These are phyloP conservation scores for Pempheris klunzingeri DNA, from an alignment of 2,797 vertebrate species.

Conservation along the genomic window DNA sequence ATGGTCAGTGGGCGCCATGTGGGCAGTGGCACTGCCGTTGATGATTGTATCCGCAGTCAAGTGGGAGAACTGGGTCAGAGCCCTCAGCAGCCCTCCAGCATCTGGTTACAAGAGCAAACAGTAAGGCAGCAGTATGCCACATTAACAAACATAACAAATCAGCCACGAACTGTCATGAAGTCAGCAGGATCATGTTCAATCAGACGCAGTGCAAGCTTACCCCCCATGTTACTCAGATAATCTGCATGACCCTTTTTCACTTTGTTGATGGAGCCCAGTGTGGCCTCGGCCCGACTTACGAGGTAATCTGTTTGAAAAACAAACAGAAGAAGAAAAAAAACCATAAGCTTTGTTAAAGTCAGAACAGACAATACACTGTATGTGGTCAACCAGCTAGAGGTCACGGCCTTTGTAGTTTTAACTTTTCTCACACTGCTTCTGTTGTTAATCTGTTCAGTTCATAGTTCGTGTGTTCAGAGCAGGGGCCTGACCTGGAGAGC, in stretches of 20 bases:
- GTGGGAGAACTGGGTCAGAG: slow-evolving; percentile 93
- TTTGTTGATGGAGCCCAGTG: slow-evolving; percentile 88
- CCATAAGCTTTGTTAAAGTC: background rate
- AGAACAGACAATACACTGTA: background rate
- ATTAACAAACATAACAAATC: background rate
- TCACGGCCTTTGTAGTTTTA: background rate
- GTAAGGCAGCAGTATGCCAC: slow-evolving; percentile 30
- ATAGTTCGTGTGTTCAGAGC: background rate
- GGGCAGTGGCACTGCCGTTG: slow-evolving; percentile 92
- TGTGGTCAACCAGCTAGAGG: background rate
- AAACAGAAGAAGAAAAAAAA: slow-evolving; percentile 26
- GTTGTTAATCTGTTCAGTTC: background rate
- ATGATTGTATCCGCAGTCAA: slow-evolving; percentile 91
- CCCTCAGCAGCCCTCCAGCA: slow-evolving; percentile 88
- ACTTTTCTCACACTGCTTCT: background rate
- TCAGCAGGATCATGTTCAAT: slow-evolving; percentile 20
- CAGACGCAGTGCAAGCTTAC: slow-evolving; percentile 73
- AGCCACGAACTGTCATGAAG: slow-evolving; percentile 2
- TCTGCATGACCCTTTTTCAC: slow-evolving; percentile 90
- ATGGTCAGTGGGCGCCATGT: slow-evolving; percentile 93
- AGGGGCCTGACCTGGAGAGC: slow-evolving; percentile 90
- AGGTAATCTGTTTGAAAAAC: slow-evolving; percentile 88
- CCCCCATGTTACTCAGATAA: slow-evolving; percentile 89
- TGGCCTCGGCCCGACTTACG: slow-evolving; percentile 90
- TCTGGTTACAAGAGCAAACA: slow-evolving; percentile 82